A percentile compares a stretch with the other conserved stretches of the same genome.
phyloP scores from a whole-genome alignment of 35 echinoderm and acorn worm genomes.

The Holothuria glaberrima region DNA sequence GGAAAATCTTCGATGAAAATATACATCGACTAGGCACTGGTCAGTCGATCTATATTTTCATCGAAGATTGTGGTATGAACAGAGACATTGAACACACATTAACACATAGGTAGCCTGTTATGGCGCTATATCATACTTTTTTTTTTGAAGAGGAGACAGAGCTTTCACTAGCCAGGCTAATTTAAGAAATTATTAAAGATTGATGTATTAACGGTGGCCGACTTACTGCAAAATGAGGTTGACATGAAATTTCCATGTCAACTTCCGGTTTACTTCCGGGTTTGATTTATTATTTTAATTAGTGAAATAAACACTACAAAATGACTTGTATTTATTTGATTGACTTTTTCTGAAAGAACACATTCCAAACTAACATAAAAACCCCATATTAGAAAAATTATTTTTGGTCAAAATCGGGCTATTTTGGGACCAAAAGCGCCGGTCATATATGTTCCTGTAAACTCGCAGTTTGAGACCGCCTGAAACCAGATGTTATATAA shows the following conservation, averaged over 20 bases:
- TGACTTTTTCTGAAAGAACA: neutral
- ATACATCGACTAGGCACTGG: neutral
- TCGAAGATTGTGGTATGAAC: neutral
- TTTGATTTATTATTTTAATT: slow-evolving; percentile 5
- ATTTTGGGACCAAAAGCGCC: neutral
- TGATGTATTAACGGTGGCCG: neutral
- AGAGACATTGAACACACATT: neutral
- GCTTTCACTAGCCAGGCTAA: neutral
- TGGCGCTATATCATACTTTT: neutral
- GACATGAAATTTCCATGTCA: slow-evolving; percentile 14
- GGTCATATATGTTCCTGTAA: too few relatives aligned
- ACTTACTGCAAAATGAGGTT: neutral
- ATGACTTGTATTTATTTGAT: neutral
- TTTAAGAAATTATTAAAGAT: neutral
- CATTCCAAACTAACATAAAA: neutral
- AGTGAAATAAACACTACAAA: neutral
- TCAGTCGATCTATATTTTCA: too few relatives aligned
- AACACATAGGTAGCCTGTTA: neutral
- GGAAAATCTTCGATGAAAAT: slow-evolving; percentile 1
- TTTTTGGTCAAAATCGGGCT: neutral
- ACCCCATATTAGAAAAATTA: neutral
- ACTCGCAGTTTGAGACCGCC: too few relatives aligned
- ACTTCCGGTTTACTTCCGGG: slow-evolving; percentile 9
- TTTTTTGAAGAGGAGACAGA: neutral
- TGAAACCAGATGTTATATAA: too few relatives aligned